These are phyloP conservation scores for Pheosia gnoma DNA, from an alignment of 2,888 invertebrate genomes.

Conservation along the genomic window DNA sequence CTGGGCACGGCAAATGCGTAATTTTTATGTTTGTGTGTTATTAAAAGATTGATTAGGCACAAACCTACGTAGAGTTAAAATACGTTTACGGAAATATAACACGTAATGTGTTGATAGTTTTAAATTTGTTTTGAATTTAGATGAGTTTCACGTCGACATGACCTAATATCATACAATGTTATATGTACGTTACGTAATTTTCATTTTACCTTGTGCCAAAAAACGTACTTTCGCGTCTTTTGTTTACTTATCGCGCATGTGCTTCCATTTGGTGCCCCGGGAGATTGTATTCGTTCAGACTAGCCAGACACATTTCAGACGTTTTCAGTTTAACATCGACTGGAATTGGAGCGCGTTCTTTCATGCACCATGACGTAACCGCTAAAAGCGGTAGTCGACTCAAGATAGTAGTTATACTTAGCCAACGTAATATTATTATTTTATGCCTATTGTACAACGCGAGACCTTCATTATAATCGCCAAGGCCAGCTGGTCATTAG, in stretches of 20 bases:
- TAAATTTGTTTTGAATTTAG: background rate
- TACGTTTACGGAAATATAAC: background rate
- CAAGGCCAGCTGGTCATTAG: constrained; percentile 43
- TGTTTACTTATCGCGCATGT: background rate
- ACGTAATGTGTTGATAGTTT: background rate
- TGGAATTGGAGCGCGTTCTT: constrained; percentile 37
- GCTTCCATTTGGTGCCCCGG: background rate
- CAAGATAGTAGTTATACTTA: constrained; percentile 10
- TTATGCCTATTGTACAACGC: constrained; percentile 22
- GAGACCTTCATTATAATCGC: constrained; percentile 24
- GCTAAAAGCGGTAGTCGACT: constrained; percentile 32
- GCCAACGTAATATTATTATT: constrained; percentile 14
- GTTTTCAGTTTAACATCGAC: constrained; percentile 21
- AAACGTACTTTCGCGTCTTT: background rate
- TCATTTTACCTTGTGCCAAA: background rate
- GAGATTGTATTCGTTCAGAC: background rate
- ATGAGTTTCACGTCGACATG: background rate
- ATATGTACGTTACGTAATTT: background rate
- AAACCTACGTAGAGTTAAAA: background rate
- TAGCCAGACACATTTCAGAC: constrained; percentile 28
- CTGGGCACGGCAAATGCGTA: constrained; percentile 13
- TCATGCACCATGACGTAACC: constrained; percentile 60
- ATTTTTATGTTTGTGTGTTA: constrained; percentile 16
- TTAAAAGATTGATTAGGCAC: constrained; percentile 21
- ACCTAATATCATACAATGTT: background rate